These are phyloP conservation scores for Austrolebias charrua DNA, from an alignment of 2,797 vertebrate genomes.

Conservation along the genomic window DNA sequence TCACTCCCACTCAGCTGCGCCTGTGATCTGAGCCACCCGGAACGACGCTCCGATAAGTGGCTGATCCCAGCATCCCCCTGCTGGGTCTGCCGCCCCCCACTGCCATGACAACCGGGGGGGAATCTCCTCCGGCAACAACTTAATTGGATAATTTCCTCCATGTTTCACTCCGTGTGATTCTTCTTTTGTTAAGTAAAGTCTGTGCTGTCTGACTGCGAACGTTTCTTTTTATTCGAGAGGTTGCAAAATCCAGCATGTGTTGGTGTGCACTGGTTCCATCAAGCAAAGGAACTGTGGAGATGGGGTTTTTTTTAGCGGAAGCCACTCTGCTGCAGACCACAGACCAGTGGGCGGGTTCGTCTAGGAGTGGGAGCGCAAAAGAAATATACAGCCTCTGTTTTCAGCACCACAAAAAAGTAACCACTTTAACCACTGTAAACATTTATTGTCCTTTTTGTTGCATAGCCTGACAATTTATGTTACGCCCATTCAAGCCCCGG, in stretches of 20 bases:
- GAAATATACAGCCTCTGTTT: conserved; percentile 36
- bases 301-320: conserved; percentile 15
- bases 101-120: conserved; percentile 67
- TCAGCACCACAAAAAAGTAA: conserved; percentile 42
- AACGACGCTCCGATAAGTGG: conserved; percentile 70
- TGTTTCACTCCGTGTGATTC: conserved; percentile 45
- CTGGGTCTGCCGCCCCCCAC: conserved; percentile 55
- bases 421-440: conserved; percentile 55
- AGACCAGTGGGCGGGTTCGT: conserved; percentile 30
- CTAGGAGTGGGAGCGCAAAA: conserved; percentile 34
- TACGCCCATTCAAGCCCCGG: conserved; percentile 54
- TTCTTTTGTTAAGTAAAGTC: conserved; percentile 59
- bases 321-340: conserved; percentile 10
- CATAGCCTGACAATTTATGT: conserved; percentile 54
- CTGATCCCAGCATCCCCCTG: conserved; percentile 69
- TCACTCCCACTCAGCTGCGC: conserved; percentile 72
- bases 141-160: conserved; percentile 74
- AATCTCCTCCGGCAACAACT: conserved; percentile 70
- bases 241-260: conserved; percentile 27
- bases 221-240: conserved; percentile 37
- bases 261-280: conserved; percentile 13
- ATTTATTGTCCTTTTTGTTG: conserved; percentile 63
- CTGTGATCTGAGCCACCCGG: conserved; percentile 74
- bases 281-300: conserved; percentile 2
- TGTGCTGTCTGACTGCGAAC: conserved; percentile 30